phyloP scores from a whole-genome alignment of 1,140 invertebrate species.

The Popillia japonica region DNA sequence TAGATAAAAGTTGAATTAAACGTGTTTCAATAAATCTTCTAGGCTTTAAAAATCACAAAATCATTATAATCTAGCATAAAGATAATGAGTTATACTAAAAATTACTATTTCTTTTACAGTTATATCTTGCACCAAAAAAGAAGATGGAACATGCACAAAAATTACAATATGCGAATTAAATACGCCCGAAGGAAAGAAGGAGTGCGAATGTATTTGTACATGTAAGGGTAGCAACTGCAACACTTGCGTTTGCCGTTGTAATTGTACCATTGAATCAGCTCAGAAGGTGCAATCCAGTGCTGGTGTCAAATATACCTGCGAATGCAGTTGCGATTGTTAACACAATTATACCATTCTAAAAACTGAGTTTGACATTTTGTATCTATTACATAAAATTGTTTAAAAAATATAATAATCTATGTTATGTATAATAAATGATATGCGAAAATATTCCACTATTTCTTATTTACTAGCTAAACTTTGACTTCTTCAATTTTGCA shows the following conservation, averaged over 20 bases:
- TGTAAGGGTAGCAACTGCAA: conserved; percentile 6
- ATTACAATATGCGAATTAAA: conserved; percentile 18
- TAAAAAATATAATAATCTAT: not conserved
- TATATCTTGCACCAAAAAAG: not conserved
- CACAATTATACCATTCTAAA: not conserved
- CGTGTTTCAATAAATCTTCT: too few relatives aligned
- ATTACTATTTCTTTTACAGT: not conserved
- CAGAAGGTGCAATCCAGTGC: conserved; percentile 37
- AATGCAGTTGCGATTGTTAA: conserved; percentile 33
- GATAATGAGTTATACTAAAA: not conserved
- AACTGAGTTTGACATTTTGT: not conserved
- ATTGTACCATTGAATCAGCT: conserved; percentile 27
- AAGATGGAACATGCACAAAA: not conserved
- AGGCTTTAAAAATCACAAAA: too few relatives aligned
- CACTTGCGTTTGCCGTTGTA: conserved; percentile 38
- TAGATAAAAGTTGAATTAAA: not conserved
- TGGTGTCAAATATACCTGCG: conserved; percentile 38
- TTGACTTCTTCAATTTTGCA: not conserved
- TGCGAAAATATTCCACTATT: not conserved
- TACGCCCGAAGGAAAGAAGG: conserved; percentile 32
- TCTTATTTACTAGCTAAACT: not conserved
- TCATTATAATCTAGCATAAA: not conserved
- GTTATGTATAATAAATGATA: not conserved
- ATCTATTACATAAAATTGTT: not conserved
- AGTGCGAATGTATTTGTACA: conserved; percentile 38